These are phyloP conservation scores for Xylocopa sonorina DNA, from an alignment of 1,140 invertebrate genomes.

Conservation along the genomic window DNA sequence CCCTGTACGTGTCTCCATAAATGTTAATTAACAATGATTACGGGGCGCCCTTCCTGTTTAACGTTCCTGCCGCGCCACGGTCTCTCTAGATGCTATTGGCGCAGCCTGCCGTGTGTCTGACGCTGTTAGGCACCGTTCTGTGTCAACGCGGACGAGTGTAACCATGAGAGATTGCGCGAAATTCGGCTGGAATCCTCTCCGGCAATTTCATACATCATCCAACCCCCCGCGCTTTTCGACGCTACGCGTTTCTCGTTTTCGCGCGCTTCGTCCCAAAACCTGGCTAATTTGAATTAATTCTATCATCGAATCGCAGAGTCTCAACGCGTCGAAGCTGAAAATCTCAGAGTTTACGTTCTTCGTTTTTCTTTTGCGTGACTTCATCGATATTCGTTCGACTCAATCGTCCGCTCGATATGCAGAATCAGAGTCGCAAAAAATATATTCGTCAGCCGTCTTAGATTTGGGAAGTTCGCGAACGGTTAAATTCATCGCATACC, in stretches of 20 bases:
- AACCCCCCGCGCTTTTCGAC: neutral
- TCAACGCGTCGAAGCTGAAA: no score
- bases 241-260: no score
- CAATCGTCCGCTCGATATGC: no score
- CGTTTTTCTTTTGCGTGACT: no score
- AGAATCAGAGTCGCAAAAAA: no score
- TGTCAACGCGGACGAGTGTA: slow-evolving; percentile 30
- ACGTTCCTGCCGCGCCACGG: slow-evolving; percentile 40
- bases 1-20: slow-evolving; percentile 67
- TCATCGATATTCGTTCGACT: no score
- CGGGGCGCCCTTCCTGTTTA: slow-evolving; percentile 37
- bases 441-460: no score
- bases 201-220: slow-evolving; percentile 12
- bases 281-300: neutral
- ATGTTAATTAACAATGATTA: slow-evolving; percentile 70
- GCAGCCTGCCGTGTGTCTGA: slow-evolving; percentile 36
- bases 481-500: no score
- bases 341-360: no score
- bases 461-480: no score
- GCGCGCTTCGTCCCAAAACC: no score
- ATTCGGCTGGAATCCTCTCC: neutral
- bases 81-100: slow-evolving; percentile 31
- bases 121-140: slow-evolving; percentile 28
- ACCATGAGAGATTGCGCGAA: slow-evolving; percentile 55
- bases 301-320: no score